Base-by-base conservation (phyloP, 2,888 invertebrate genomes). In the Nephrotoma flavescens region DNA sequence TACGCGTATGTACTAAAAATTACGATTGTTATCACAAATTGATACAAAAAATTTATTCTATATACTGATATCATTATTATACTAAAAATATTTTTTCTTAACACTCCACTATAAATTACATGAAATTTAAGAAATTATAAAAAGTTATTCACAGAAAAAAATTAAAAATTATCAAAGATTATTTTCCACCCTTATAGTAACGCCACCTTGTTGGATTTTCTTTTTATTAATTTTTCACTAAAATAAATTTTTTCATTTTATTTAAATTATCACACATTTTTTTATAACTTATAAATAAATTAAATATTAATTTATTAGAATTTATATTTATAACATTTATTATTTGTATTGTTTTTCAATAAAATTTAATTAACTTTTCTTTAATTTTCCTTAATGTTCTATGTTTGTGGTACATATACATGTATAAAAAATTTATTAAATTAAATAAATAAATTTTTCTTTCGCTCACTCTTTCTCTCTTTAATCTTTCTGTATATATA, bases 1-100 rank as follows among this genome's bases (percentile, higher is more conserved):
- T 90, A 89, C 19, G 90, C 90, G 87, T 42, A 44, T 52, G 86
- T 85, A 44, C 42, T 85, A 44, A 85, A 52, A 41, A 86, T 41
- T 41, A 86, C 41, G 41, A 86, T 41, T 41, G 42, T 86, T 52
- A 86, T 52, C 52, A 86, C 52, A 86, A 86, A 86, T 57, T 45
- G 84, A 84, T 84, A 86, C 31, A 86, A 86, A 47, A 19, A 86
- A 31, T 86, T 47, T 86, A 47, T 47, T 86, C 44, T 41, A 41
- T 47, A 86, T 47, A 52, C 47, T 41, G 84, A 84, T 42, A 84
- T 42, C 84, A 84, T 84, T 84, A 84, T 42, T 84, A 84, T 42
- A 84, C 6, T 6, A 84, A 84, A 84, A 84, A 41, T n/a, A 84
- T 45, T 85, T 85, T 44, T 85, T 85, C 9, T 84, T 84, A 42